Base-by-base conservation (phyloP, 37 sponge, comb jelly and placozoan species). In the Mnemiopsis leidyi region DNA sequence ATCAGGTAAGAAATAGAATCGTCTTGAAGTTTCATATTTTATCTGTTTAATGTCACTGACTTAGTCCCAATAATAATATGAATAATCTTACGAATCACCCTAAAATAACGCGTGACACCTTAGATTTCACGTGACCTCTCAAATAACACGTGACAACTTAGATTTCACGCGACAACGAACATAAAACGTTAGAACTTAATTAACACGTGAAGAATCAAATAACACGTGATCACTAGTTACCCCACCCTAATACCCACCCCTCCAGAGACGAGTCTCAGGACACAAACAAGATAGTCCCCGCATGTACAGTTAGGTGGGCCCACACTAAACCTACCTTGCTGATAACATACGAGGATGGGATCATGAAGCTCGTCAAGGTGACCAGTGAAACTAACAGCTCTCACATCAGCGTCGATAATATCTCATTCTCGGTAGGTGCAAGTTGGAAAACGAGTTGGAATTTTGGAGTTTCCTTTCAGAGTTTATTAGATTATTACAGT, bases 191-290 rank as follows among this genome's bases (percentile, higher is more conserved):
- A n/a, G n/a, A n/a, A n/a, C n/a, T n/a, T n/a, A n/a, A n/a, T n/a
- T n/a, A n/a, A n/a, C n/a, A n/a, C n/a, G n/a, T n/a, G n/a, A n/a
- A n/a, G n/a, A n/a, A n/a, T n/a, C n/a, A n/a, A n/a, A n/a, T n/a
- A n/a, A n/a, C n/a, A n/a, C n/a, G n/a, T n/a, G n/a, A n/a, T n/a
- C n/a, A n/a, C n/a, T n/a, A n/a, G n/a, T n/a, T n/a, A n/a, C n/a
- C n/a, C n/a, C n/a, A n/a, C n/a, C n/a, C n/a, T n/a, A n/a, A n/a
- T n/a, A n/a, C n/a, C n/a, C n/a, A n/a, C n/a, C n/a, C n/a, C n/a
- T n/a, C n/a, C 90, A 85, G 90, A n/a, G 90, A 85, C 29, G 90
- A 85, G 61, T 23, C n/a, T 0, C 61, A 85, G 90, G 90, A 85
- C 24, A 32, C 61, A 1, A 32, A 26, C 48, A 28, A 61, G 26